phyloP scores from a whole-genome alignment of 2,888 invertebrate genomes.

The Tipula confusa region DNA sequence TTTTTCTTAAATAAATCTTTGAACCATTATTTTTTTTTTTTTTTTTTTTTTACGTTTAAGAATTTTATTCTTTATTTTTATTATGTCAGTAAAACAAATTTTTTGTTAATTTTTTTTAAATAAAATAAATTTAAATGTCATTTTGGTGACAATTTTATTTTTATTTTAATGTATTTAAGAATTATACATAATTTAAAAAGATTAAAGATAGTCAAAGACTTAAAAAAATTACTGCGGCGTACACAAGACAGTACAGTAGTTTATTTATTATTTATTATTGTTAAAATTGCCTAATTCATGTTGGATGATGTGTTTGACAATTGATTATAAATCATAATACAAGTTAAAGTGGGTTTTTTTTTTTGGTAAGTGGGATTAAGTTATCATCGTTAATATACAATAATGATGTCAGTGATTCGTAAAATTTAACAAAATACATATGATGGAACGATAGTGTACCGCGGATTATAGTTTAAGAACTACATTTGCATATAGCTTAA shows the following conservation, averaged over 20 bases:
- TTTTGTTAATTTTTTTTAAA: background rate
- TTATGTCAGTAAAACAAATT: constrained; percentile 16
- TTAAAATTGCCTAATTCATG: constrained; percentile 20
- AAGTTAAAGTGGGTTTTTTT: background rate
- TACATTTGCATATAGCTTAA: no score
- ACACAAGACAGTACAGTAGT: background rate
- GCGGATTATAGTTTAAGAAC: no score
- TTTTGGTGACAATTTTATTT: constrained; percentile 4
- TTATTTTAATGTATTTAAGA: background rate
- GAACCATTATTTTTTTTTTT: no score
- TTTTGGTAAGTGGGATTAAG: background rate
- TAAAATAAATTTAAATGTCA: constrained; percentile 3
- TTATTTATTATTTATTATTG: background rate
- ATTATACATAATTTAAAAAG: background rate
- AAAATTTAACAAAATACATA: no score
- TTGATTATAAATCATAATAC: background rate
- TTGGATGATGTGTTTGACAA: background rate
- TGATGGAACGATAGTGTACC: no score
- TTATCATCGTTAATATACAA: background rate
- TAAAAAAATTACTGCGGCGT: background rate
- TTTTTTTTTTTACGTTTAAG: background rate
- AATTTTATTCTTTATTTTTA: background rate
- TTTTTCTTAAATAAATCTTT: background rate
- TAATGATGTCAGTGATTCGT: no score
- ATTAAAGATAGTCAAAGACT: background rate